Evolutionary conservation across 37 sponge, comb jelly and placozoan genomes (phyloP).

Genomic region (Ianthella basta): DNA sequence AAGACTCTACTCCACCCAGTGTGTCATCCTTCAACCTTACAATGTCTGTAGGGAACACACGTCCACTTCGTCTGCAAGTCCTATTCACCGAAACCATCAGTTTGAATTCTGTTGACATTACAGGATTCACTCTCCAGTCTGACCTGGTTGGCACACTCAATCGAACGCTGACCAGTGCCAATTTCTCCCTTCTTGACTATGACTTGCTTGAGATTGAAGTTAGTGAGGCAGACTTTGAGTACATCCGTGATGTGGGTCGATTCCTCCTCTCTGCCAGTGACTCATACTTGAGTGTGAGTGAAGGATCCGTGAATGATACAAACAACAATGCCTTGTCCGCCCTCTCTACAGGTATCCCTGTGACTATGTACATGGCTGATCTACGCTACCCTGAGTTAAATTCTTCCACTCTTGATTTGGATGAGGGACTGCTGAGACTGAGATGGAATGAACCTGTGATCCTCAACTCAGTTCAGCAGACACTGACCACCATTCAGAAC

Average conservation of each 20-base stretch:
- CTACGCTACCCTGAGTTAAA: slow-evolving; percentile 50
- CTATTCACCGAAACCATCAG: slow-evolving; percentile 82
- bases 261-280: slow-evolving; percentile 49
- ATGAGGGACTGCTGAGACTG: slow-evolving; percentile 63
- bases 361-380: slow-evolving; percentile 67
- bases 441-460: slow-evolving; percentile 71
- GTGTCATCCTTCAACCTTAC: slow-evolving; percentile 73
- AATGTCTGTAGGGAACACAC: slow-evolving; percentile 69
- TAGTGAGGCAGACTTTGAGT: slow-evolving; percentile 58
- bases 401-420: slow-evolving; percentile 65
- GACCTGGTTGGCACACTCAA: slow-evolving; percentile 5
- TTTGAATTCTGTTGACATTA: slow-evolving; percentile 51
- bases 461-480: slow-evolving; percentile 51
- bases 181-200: slow-evolving; percentile 38
- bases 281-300: slow-evolving; percentile 61
- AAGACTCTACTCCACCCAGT: slow-evolving; percentile 64
- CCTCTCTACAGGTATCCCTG: slow-evolving; percentile 37
- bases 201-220: slow-evolving; percentile 68
- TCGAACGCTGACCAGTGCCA: slow-evolving; percentile 48
- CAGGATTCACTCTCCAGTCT: slow-evolving; percentile 60
- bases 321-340: slow-evolving; percentile 32
- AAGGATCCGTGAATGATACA: slow-evolving; percentile 62
- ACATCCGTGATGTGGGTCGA: slow-evolving; percentile 41
- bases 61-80: slow-evolving; percentile 70
- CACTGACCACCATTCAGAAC: slow-evolving; percentile 56